These are phyloP conservation scores for Spongilla lacustris DNA, from an alignment of 37 sponge, comb jelly and placozoan species.

Conservation along the genomic window DNA sequence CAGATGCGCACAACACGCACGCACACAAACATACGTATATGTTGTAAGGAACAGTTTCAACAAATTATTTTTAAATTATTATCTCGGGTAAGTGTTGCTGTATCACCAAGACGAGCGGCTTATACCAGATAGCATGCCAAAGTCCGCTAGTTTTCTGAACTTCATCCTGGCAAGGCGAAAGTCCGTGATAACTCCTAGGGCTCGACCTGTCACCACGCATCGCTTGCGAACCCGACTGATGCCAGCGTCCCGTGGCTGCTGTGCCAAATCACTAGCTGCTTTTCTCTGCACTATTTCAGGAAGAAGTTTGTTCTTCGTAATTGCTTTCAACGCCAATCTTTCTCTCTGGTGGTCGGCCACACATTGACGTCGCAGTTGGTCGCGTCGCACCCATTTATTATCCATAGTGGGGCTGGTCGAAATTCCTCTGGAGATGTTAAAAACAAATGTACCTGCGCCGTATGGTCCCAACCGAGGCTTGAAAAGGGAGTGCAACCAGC, in stretches of 20 bases:
- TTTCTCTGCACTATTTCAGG: conserved; percentile 54
- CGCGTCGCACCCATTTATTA: conserved; percentile 54
- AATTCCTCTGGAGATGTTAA: background rate
- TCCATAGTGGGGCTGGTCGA: background rate
- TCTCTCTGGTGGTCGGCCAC: conserved; percentile 59
- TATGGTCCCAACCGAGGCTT: too few relatives aligned
- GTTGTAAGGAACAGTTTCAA: too few relatives aligned
- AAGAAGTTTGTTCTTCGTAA: conserved; percentile 49
- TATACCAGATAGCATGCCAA: conserved; percentile 62
- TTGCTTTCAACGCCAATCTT: conserved; percentile 48
- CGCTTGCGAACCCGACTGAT: conserved; percentile 72
- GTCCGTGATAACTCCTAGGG: conserved; percentile 56
- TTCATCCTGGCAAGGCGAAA: conserved; percentile 66
- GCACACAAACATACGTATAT: too few relatives aligned
- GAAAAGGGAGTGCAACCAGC: too few relatives aligned
- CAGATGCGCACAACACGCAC: too few relatives aligned
- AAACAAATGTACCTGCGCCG: too few relatives aligned
- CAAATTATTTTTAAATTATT: too few relatives aligned
- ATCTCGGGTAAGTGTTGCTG: too few relatives aligned
- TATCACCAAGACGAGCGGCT: conserved; percentile 79
- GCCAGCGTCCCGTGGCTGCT: conserved; percentile 64
- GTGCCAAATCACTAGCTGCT: conserved; percentile 42
- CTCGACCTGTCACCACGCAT: conserved; percentile 76
- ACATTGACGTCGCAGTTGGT: conserved; percentile 52
- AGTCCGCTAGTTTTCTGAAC: conserved; percentile 73